phyloP scores from a whole-genome alignment of 2,113 vertebrate genomes.

The Pholis gunnellus region DNA sequence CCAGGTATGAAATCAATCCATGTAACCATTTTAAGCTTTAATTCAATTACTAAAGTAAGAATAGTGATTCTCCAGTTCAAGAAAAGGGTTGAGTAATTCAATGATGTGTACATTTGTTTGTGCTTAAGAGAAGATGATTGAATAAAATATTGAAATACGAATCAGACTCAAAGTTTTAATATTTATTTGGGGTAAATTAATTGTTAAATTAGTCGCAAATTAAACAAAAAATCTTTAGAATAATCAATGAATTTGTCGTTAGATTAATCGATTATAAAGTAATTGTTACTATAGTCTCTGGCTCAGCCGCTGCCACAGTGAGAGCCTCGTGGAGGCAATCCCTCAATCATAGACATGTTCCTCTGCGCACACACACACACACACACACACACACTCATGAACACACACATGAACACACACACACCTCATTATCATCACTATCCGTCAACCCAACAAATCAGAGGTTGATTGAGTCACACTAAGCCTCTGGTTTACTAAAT shows the following conservation, averaged over 20 bases:
- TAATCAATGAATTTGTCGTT: not conserved
- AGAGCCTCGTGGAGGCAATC: not conserved
- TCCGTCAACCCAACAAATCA: slow-evolving; percentile 58
- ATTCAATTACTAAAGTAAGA: too few species aligned
- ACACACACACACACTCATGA: not conserved
- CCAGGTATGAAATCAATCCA: too few species aligned
- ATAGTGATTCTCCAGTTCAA: too few species aligned
- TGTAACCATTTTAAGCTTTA: too few species aligned
- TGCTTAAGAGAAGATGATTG: too few species aligned
- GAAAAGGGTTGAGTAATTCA: too few species aligned
- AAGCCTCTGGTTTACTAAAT: slow-evolving; percentile 64
- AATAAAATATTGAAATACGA: too few species aligned
- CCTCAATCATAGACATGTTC: not conserved
- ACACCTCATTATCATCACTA: slow-evolving; percentile 42
- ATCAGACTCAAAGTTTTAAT: too few species aligned
- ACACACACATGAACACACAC: not conserved
- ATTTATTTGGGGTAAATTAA: too few species aligned
- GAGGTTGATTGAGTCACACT: slow-evolving; percentile 61
- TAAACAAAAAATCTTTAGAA: not conserved
- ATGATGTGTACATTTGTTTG: too few species aligned
- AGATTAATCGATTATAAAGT: not conserved
- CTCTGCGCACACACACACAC: not conserved
- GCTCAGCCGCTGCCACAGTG: not conserved
- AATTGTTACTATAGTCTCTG: not conserved
- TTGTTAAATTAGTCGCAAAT: too few species aligned